Base-by-base conservation (phyloP, 53 echinoderm and acorn worm genomes). In the Mesocentrotus franciscanus region DNA sequence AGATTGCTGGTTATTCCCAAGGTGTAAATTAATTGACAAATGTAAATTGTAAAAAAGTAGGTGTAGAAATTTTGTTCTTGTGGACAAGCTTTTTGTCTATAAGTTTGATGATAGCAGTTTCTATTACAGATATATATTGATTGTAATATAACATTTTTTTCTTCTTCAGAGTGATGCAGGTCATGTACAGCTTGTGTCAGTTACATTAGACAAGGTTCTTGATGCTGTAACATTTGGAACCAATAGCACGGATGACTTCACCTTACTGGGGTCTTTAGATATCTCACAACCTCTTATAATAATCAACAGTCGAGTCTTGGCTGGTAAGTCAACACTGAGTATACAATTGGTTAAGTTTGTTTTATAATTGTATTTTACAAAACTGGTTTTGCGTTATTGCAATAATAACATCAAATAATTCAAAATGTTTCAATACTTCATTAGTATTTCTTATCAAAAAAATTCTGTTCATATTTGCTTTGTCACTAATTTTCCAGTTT, bases 81-180 rank as follows among this genome's bases (percentile, higher is more conserved):
- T 64, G 64, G 20, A 64, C 64, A 64, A 64, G 64, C 49, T 49
- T 49, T 49, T 0, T 49, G 5, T 49, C 5, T 49, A 7, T 49
- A 49, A 49, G 49, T 4, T 49, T 49, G 2, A 49, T 49, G 49
- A 49, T 49, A 49, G 49, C 6, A 49, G 49, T 49, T 49, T 49
- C 49, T 49, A 49, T 49, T 49, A 49, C 49, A 49, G 49, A 49
- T 49, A 5, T 49, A 5, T 49, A 49, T 49, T 49, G 2, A 49
- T 49, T 49, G 3, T 49, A n/a, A n/a, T n/a, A 4, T 49, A 49
- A 49, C 6, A 49, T 49, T 49, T 4, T 49, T 81, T 42, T 81
- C 20, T 18, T 57, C 58, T 1, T 59, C 61, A 94, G 95, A 94
- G 95, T 85, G 95, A 85, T 85, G 95, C 85, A n/a, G 95, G 66